Conservation (phyloP, 2,888 invertebrate genomes). For the Dione juno region DNA sequence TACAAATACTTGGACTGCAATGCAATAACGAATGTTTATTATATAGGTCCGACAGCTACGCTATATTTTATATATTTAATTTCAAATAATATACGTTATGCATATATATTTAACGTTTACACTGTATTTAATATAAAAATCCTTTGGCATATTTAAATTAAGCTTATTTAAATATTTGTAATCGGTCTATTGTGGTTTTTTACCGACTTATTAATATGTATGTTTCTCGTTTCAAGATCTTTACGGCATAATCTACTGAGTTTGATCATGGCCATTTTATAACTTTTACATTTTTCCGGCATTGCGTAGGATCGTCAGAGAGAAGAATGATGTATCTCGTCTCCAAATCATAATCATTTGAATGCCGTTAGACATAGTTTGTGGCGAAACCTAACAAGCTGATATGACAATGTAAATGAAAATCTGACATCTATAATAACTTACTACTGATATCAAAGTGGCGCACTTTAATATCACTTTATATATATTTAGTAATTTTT, state of each 20-base stretch:
- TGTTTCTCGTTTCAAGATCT: not conserved
- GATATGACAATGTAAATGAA: no score
- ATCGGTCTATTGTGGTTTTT: slow-evolving; percentile 6
- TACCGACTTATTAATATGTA: not conserved
- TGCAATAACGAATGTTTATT: slow-evolving; percentile 28
- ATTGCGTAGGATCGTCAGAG: no score
- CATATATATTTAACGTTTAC: not conserved
- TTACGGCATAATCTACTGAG: not conserved
- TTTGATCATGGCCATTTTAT: not conserved
- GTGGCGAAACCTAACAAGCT: no score
- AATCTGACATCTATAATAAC: no score
- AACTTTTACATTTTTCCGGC: not conserved
- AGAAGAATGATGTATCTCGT: no score
- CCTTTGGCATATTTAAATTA: not conserved
- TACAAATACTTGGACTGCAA: slow-evolving; percentile 37
- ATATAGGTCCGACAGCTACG: slow-evolving; percentile 24
- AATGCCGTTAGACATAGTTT: no score
- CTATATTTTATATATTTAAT: not conserved
- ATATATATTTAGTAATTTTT: no score
- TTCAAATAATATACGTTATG: not conserved
- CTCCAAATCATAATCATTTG: no score
- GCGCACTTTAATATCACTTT: no score
- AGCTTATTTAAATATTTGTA: not conserved
- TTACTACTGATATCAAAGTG: no score
- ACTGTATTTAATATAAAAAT: not conserved